Percentiles rank a stretch among this genome's conserved stretches.
Evolutionary conservation across 2,888 invertebrate species (phyloP).

Genomic region (Ferdinandea cuprea): DNA sequence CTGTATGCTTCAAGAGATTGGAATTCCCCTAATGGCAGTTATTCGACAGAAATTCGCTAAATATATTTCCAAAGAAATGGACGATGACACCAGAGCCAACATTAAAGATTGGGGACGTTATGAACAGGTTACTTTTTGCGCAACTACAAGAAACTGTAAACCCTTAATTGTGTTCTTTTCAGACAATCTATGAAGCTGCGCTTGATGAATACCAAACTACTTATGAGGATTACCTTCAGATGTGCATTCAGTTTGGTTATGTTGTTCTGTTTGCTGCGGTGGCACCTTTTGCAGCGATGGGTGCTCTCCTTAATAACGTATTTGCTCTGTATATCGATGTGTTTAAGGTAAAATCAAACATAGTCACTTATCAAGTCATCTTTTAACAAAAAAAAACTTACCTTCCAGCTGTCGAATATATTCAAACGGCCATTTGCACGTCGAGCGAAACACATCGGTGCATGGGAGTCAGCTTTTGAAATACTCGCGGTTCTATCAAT

Average conservation of each 20-base stretch:
- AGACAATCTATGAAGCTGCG: constrained; percentile 84
- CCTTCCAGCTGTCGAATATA: constrained; percentile 85
- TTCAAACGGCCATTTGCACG: constrained; percentile 88
- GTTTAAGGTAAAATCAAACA: constrained; percentile 85
- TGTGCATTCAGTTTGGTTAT: constrained; percentile 91
- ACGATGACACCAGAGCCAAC: constrained; percentile 77
- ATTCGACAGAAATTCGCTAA: constrained; percentile 81
- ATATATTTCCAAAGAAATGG: constrained; percentile 80
- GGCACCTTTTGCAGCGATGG: constrained; percentile 89
- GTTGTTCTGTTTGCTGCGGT: constrained; percentile 91
- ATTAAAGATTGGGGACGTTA: constrained; percentile 80
- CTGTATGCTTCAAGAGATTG: constrained; percentile 82
- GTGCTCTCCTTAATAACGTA: constrained; percentile 89
- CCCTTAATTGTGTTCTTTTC: neutral
- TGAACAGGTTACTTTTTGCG: constrained; percentile 76
- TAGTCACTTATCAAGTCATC: neutral
- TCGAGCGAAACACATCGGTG: constrained; percentile 88
- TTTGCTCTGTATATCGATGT: constrained; percentile 89
- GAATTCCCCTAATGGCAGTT: constrained; percentile 81
- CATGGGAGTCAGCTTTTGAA: constrained; percentile 87
- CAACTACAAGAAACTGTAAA: neutral
- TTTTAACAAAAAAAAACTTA: neutral
- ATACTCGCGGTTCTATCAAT: constrained; percentile 86
- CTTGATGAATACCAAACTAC: constrained; percentile 89
- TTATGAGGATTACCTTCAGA: constrained; percentile 90